Evolutionary conservation across 2,888 invertebrate species (phyloP).

Genomic region (Blomia tropicalis): DNA sequence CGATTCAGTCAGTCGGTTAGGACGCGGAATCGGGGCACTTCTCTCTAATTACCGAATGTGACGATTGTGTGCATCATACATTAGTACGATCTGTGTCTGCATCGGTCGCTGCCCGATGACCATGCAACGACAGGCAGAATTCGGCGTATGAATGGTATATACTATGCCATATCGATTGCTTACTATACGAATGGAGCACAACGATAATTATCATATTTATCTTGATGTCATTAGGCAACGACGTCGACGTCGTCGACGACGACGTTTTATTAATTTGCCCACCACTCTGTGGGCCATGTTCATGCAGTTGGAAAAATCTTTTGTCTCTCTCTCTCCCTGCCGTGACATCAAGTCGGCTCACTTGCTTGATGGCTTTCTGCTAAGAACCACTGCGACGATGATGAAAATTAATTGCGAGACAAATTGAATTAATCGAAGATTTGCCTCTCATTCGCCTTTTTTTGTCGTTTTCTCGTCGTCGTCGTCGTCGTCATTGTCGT

Average conservation of each 20-base stretch:
- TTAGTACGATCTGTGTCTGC: background rate
- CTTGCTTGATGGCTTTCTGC: constrained; percentile 10
- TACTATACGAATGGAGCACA: too few relatives aligned
- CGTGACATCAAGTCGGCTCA: background rate
- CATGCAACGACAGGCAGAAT: background rate
- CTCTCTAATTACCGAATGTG: background rate
- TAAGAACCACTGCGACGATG: constrained; percentile 14
- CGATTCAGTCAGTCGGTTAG: too few relatives aligned
- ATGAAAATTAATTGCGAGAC: constrained; percentile 17
- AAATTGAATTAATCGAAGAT: constrained; percentile 19
- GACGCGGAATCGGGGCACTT: too few relatives aligned
- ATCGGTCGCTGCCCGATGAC: constrained; percentile 8
- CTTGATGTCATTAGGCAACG: constrained; percentile 3
- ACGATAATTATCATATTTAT: constrained; percentile 14
- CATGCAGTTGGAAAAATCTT: constrained; percentile 12
- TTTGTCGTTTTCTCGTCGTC: background rate
- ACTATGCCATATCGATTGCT: background rate
- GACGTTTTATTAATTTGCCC: background rate
- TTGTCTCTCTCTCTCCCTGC: constrained; percentile 1
- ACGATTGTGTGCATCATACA: background rate
- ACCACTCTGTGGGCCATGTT: background rate
- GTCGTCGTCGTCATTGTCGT: too few relatives aligned
- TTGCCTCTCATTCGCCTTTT: background rate
- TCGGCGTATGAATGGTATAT: too few relatives aligned
- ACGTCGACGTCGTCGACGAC: too few relatives aligned